These are phyloP conservation scores for Campoletis raptor DNA, from an alignment of 2,888 invertebrate species.

Conservation along the genomic window DNA sequence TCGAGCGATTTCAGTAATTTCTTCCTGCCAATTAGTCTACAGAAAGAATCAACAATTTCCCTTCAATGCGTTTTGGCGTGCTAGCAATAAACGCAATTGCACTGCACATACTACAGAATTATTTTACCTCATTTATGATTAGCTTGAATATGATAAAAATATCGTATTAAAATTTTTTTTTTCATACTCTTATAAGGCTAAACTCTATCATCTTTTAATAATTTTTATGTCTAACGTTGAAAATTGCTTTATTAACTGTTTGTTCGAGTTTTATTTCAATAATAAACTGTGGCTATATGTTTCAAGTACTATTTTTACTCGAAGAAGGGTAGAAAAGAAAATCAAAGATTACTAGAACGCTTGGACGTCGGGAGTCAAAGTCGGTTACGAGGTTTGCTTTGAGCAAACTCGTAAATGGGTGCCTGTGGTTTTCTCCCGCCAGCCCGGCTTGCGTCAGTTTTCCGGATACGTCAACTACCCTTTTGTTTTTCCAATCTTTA, in stretches of 20 bases:
- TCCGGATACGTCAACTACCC: neutral
- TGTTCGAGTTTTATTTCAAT: neutral
- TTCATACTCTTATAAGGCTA: neutral
- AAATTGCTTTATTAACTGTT: neutral
- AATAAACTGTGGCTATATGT: neutral
- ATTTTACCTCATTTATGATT: neutral
- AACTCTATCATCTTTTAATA: neutral
- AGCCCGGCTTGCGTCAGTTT: neutral
- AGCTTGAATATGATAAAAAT: neutral
- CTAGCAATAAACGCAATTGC: neutral
- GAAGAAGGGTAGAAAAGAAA: neutral
- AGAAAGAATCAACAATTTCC: neutral
- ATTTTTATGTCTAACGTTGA: neutral
- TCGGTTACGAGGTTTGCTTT: neutral
- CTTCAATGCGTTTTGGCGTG: neutral
- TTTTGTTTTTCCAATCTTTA: neutral
- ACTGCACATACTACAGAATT: neutral
- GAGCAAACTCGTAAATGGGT: constrained; percentile 5
- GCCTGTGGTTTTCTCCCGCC: neutral
- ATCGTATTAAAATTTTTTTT: neutral
- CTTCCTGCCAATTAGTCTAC: neutral
- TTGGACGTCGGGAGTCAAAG: neutral
- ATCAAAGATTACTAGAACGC: neutral
- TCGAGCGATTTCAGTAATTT: constrained; percentile 16
- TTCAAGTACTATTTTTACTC: neutral